These are phyloP conservation scores for Ramphastos sulfuratus DNA, from an alignment of 2,113 vertebrate genomes.

Conservation along the genomic window DNA sequence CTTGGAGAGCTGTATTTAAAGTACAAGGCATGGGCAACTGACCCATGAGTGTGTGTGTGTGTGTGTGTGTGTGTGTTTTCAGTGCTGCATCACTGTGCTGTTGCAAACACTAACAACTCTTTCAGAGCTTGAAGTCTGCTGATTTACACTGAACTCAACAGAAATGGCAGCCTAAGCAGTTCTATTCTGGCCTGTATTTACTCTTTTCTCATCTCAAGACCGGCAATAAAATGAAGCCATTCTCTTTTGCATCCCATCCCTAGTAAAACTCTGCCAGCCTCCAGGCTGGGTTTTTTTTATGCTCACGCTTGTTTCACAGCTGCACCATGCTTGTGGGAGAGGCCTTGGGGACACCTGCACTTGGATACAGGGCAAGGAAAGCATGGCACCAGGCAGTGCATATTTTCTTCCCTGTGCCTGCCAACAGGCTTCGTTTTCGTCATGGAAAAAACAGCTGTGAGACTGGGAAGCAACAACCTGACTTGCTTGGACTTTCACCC, in stretches of 20 bases:
- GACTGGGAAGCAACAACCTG: neutral
- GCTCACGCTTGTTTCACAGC: neutral
- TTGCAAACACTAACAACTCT: neutral
- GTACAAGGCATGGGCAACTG: neutral
- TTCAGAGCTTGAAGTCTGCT: neutral
- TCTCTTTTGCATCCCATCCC: neutral
- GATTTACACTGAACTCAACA: neutral
- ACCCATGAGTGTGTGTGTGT: neutral
- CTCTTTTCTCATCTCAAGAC: neutral
- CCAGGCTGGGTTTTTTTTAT: neutral
- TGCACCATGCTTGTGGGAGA: neutral
- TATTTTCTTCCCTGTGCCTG: neutral
- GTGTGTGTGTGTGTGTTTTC: neutral
- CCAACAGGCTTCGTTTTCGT: neutral
- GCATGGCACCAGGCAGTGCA: neutral
- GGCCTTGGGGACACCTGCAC: neutral
- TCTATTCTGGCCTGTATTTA: neutral
- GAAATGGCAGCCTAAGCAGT: neutral
- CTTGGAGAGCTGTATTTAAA: constrained; percentile 27
- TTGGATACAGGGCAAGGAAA: neutral
- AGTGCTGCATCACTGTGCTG: neutral
- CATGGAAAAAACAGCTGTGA: neutral
- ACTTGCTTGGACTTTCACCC: neutral
- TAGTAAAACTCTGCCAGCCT: neutral
- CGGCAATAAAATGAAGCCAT: neutral